Evolutionary conservation across 1,140 invertebrate genomes (phyloP).

Genomic region (Scylla paramamosain): DNA sequence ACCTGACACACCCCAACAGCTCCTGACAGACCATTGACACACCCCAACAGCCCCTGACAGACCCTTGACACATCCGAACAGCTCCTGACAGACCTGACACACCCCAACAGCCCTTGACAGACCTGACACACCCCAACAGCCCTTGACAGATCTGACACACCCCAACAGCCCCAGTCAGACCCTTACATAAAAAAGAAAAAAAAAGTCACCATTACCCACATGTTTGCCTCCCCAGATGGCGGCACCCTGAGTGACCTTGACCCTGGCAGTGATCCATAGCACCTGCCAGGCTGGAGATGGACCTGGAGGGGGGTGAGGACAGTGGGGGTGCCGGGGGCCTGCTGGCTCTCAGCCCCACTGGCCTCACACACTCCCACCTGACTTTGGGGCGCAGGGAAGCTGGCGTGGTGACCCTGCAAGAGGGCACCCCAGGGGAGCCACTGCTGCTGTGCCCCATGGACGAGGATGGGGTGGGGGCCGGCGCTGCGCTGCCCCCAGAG

Average conservation of each 20-base stretch:
- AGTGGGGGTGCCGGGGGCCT: background rate
- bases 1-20: too few species aligned
- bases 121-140: too few species aligned
- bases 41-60: too few species aligned
- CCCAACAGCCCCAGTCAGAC: too few species aligned
- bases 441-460: slow-evolving; percentile 54
- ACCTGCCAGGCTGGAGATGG: background rate
- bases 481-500: background rate
- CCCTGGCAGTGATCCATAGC: background rate
- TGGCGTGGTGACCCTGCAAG: slow-evolving; percentile 37
- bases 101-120: too few species aligned
- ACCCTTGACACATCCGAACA: too few species aligned
- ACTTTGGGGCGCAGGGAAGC: slow-evolving; percentile 8
- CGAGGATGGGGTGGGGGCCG: background rate
- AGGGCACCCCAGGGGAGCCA: slow-evolving; percentile 29
- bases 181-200: too few species aligned
- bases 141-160: too few species aligned
- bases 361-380: background rate
- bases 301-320: background rate
- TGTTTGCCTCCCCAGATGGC: too few species aligned
- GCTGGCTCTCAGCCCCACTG: background rate
- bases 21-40: too few species aligned
- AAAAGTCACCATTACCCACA: too few species aligned
- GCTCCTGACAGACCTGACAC: too few species aligned
- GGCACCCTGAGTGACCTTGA: background rate